Evolutionary conservation across 2,888 invertebrate genomes (phyloP).

Genomic region (Campopleginae sp.): DNA sequence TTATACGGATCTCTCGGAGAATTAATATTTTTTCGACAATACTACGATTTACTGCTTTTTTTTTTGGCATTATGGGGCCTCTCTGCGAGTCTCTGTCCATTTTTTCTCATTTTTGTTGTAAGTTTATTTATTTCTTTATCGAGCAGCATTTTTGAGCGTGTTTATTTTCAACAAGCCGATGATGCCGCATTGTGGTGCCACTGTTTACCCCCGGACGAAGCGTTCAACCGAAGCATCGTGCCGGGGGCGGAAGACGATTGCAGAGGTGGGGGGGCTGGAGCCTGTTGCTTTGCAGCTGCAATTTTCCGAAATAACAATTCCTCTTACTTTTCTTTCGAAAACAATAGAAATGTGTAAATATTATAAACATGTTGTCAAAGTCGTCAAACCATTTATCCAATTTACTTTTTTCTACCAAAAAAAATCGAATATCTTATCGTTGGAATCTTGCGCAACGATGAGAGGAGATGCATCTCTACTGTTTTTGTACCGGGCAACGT

Average conservation of each 20-base stretch:
- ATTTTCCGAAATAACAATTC: constrained; percentile 75
- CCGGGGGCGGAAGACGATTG: constrained; percentile 79
- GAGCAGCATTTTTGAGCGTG: constrained; percentile 11
- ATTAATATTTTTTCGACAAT: background rate
- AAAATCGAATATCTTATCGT: constrained; percentile 22
- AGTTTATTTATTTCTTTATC: background rate
- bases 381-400: background rate
- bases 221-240: constrained; percentile 78
- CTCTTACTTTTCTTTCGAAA: constrained; percentile 54
- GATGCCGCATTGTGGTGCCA: constrained; percentile 78
- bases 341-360: constrained; percentile 32
- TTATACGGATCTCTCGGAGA: background rate
- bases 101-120: constrained; percentile 21
- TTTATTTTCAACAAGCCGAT: constrained; percentile 75
- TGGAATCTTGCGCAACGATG: constrained; percentile 28
- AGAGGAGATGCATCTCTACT: constrained; percentile 22
- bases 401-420: constrained; percentile 23
- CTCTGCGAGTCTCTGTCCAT: background rate
- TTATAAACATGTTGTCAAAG: background rate
- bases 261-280: constrained; percentile 82
- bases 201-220: constrained; percentile 77
- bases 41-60: background rate
- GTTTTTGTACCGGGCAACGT: constrained; percentile 5
- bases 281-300: constrained; percentile 83
- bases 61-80: background rate